Evolutionary conservation across 1,140 invertebrate species (phyloP).

Genomic region (Drosophila pallidifrons): DNA sequence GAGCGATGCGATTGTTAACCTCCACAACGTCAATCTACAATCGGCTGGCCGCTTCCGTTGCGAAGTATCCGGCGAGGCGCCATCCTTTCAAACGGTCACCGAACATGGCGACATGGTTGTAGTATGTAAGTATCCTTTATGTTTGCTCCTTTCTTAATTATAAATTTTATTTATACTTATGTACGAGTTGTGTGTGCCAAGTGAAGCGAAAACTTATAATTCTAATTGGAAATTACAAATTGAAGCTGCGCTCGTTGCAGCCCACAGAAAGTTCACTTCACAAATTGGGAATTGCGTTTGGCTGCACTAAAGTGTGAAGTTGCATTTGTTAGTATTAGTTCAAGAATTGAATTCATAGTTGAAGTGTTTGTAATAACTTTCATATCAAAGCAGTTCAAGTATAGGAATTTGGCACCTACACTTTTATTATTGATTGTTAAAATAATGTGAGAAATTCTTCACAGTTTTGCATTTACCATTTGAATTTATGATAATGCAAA

Average conservation of each 20-base stretch:
- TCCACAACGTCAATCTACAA: conserved; percentile 90
- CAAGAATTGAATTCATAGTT: too few relatives aligned
- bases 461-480: too few relatives aligned
- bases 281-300: not conserved
- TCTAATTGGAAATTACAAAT: conserved; percentile 67
- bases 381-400: too few relatives aligned
- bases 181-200: conserved; percentile 16
- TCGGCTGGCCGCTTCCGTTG: conserved; percentile 93
- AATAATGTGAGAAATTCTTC: too few relatives aligned
- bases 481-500: too few relatives aligned
- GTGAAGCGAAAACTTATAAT: conserved; percentile 69
- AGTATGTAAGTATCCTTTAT: conserved; percentile 88
- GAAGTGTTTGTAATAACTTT: too few relatives aligned
- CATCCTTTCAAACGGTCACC: conserved; percentile 91
- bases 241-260: conserved; percentile 4
- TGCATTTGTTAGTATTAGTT: not conserved
- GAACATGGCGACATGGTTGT: conserved; percentile 91
- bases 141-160: not conserved
- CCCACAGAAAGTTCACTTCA: not conserved
- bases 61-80: conserved; percentile 94
- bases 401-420: too few relatives aligned
- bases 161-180: conserved; percentile 8
- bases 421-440: too few relatives aligned
- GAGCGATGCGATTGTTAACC: conserved; percentile 90
- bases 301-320: not conserved